These are phyloP conservation scores for Galemys pyrenaicus DNA, from an alignment of 2,113 vertebrate genomes.

Conservation along the genomic window DNA sequence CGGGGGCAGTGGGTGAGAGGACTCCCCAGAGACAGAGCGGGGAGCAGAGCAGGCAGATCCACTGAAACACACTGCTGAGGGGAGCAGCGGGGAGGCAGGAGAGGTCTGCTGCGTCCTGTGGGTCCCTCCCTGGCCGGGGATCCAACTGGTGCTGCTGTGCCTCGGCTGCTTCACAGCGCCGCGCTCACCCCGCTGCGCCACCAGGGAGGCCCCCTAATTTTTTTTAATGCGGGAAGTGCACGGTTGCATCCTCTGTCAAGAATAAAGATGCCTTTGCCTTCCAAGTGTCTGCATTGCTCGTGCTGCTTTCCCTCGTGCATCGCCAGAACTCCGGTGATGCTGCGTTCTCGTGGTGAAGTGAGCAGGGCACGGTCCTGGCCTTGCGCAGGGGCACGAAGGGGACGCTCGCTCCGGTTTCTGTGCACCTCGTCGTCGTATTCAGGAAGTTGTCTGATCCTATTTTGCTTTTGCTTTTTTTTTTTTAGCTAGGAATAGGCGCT, in stretches of 20 bases:
- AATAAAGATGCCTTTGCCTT: neutral
- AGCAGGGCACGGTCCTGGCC: neutral
- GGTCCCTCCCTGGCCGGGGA: too few relatives aligned
- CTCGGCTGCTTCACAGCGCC: too few relatives aligned
- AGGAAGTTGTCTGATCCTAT: neutral
- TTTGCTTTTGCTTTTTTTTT: neutral
- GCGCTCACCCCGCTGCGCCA: too few relatives aligned
- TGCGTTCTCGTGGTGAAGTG: neutral
- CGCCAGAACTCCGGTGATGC: neutral
- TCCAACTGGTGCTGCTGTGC: too few relatives aligned
- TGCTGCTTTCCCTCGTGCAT: neutral
- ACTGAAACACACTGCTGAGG: too few relatives aligned
- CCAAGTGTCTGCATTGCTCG: neutral
- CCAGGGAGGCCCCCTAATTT: too few relatives aligned
- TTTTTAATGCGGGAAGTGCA: neutral
- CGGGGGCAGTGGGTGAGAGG: too few relatives aligned
- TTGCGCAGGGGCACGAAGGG: neutral
- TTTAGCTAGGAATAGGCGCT: neutral
- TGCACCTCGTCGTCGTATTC: neutral
- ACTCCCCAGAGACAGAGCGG: too few relatives aligned
- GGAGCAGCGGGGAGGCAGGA: too few relatives aligned
- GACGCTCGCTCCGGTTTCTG: neutral
- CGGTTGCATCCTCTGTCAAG: neutral
- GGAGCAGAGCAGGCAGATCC: too few relatives aligned
- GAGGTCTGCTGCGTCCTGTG: too few relatives aligned